These are phyloP conservation scores for Corythoichthys intestinalis DNA, from an alignment of 2,113 vertebrate genomes.

Conservation along the genomic window DNA sequence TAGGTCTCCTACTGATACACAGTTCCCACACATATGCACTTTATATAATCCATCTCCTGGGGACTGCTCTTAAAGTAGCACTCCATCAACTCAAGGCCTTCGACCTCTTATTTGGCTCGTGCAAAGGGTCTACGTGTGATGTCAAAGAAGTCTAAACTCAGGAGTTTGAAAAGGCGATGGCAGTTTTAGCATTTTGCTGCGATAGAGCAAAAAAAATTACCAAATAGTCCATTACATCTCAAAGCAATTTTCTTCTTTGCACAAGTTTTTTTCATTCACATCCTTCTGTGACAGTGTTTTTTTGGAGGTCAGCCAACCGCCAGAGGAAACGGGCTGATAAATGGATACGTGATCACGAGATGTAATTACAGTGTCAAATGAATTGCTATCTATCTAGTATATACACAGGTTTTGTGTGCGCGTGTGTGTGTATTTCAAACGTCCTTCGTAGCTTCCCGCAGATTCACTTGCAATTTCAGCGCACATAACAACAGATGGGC, in stretches of 20 bases:
- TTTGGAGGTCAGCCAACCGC: constrained; percentile 54
- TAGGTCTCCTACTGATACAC: not conserved
- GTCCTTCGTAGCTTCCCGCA: constrained; percentile 20
- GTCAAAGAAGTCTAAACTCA: not conserved
- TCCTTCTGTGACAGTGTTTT: constrained; percentile 26
- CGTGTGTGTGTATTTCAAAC: constrained; percentile 13
- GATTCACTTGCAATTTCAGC: constrained; percentile 62
- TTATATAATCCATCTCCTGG: constrained; percentile 9
- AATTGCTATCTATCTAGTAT: constrained; percentile 50
- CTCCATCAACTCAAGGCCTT: constrained; percentile 1
- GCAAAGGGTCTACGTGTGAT: not conserved
- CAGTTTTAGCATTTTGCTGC: not conserved
- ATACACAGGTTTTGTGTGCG: constrained; percentile 8
- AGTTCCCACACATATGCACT: constrained; percentile 3
- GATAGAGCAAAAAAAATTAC: not conserved
- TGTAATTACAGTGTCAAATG: constrained; percentile 71
- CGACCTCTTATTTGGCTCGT: not conserved
- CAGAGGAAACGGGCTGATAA: constrained; percentile 50
- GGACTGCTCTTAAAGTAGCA: constrained; percentile 3
- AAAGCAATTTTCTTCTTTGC: not conserved
- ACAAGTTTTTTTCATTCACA: not conserved
- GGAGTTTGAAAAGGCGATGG: not conserved
- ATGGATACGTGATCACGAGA: constrained; percentile 55
- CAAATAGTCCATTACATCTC: not conserved
- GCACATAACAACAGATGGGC: constrained; percentile 63